Conservation (phyloP, 2,797 vertebrate species). For the Silurus lanzhouensis region DNA sequence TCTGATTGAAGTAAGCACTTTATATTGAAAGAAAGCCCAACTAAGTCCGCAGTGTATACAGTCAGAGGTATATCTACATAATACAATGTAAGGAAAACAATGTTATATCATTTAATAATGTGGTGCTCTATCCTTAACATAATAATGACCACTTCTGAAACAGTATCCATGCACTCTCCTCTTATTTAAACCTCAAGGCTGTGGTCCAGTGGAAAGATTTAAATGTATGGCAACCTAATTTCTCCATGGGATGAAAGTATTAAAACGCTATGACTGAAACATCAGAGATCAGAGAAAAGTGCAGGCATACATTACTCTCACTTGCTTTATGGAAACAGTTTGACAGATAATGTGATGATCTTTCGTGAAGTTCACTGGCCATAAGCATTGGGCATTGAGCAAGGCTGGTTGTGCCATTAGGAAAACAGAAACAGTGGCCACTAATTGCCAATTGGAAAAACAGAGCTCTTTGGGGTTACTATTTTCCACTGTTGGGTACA, state of each 20-base stretch:
- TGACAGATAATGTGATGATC: slow-evolving; percentile 68
- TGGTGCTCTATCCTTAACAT: slow-evolving; percentile 38
- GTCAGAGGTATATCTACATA: not conserved
- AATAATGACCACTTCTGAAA: slow-evolving; percentile 51
- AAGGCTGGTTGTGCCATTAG: slow-evolving; percentile 21
- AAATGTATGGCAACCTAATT: slow-evolving; percentile 70
- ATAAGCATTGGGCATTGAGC: slow-evolving; percentile 30
- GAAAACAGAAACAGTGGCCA: slow-evolving; percentile 39
- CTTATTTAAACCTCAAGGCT: slow-evolving; percentile 64
- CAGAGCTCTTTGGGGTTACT: slow-evolving; percentile 35
- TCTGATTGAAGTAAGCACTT: not conserved
- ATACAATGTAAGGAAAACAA: slow-evolving; percentile 51
- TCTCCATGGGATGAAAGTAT: slow-evolving; percentile 45
- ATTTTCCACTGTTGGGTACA: slow-evolving; percentile 31
- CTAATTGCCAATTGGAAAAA: slow-evolving; percentile 43
- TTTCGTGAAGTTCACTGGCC: slow-evolving; percentile 32
- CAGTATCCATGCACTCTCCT: slow-evolving; percentile 63
- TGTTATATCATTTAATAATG: slow-evolving; percentile 32
- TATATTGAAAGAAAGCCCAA: not conserved
- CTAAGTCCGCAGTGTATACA: not conserved
- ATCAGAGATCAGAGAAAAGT: slow-evolving; percentile 54
- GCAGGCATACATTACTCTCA: slow-evolving; percentile 69
- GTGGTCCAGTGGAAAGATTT: slow-evolving; percentile 63
- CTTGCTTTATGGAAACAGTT: slow-evolving; percentile 39
- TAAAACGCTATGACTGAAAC: slow-evolving; percentile 31